These are phyloP conservation scores for Centropyge bicolor DNA, from an alignment of 2,797 vertebrate genomes.

Conservation along the genomic window DNA sequence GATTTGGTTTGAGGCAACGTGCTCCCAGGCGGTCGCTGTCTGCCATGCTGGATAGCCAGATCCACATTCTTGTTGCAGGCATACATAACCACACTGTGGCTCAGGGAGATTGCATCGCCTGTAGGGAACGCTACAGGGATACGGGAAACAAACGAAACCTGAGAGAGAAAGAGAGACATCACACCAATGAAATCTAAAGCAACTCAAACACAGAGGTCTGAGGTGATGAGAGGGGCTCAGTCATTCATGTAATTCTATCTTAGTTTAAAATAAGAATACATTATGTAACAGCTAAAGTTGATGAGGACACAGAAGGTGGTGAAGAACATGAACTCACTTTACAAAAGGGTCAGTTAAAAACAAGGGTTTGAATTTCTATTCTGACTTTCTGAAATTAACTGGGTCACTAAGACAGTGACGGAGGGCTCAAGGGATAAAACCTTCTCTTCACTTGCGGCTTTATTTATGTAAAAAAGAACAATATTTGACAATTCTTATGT, in stretches of 20 bases:
- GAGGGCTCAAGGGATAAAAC: background rate
- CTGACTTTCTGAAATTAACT: slow-evolving; percentile 14
- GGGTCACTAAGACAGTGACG: slow-evolving; percentile 4
- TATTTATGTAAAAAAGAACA: slow-evolving; percentile 2
- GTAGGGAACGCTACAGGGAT: slow-evolving; percentile 98
- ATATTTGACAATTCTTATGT: slow-evolving; percentile 8
- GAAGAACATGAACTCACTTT: slow-evolving; percentile 1
- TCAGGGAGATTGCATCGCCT: slow-evolving; percentile 96
- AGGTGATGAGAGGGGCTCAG: background rate
- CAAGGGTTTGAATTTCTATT: slow-evolving; percentile 4
- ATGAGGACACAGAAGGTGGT: background rate
- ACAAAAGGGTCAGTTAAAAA: background rate
- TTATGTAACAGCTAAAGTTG: background rate
- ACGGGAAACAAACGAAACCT: slow-evolving; percentile 99
- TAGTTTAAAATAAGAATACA: background rate
- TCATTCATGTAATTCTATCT: background rate
- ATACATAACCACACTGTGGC: slow-evolving; percentile 98
- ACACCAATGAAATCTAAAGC: slow-evolving; percentile 6
- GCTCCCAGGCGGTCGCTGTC: slow-evolving; percentile 90
- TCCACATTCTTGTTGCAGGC: slow-evolving; percentile 98
- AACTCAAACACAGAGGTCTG: background rate
- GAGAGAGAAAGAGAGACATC: slow-evolving; percentile 45
- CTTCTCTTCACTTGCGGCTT: slow-evolving; percentile 6
- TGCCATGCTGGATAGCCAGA: slow-evolving; percentile 95
- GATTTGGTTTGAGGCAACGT: slow-evolving; percentile 89